Base-by-base conservation (phyloP, 2,113 vertebrate species). In the Grantiella picta region DNA sequence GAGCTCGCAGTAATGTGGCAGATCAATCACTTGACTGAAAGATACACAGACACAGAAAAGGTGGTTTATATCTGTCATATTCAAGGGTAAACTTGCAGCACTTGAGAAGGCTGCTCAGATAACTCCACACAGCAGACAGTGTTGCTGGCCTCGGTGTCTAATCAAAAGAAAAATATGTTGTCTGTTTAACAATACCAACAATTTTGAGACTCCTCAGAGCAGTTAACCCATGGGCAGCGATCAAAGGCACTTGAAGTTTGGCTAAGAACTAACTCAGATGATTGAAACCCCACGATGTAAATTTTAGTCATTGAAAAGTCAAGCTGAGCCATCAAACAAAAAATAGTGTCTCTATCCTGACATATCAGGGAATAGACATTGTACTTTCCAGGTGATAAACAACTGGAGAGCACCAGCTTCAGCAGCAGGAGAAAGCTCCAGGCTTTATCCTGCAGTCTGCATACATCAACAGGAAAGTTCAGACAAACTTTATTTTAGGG, bases 41-140 rank as follows among this genome's bases (percentile, higher is more conserved):
- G 92, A 96, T 82, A 84, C 95, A 87, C 95, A 96, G 93, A 95
- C 97, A 78, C 68, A 76, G 86, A 96, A 84, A 87, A 90, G 92
- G 89, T 73, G 84, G 57, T 97, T 97, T 97, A 95, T 95, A 94
- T 76, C 95, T 97, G 97, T 97, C 97, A 96, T 40, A 82, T 83
- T 97, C 98, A 98, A 98, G 97, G 97, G 95, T 97, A 97, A 97
- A 94, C 93, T 71, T 52, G 76, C 94, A 80, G 65, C 52, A 71
- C 87, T 87, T 28, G 2, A 73, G 84, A 60, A 75, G 72, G 73
- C 93, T 91, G 60, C 92, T 90, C 66, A 93, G 80, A 87, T 96
- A 87, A 93, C 78, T 96, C 96, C 93, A 71, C 78, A 59, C 71
- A 57, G 52, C 88, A 96, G 97, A 97, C 97, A 96, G 95, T 91